Evolutionary conservation across 92 coral and sea anemone genomes (phyloP).

Genomic region (Metridium senile): DNA sequence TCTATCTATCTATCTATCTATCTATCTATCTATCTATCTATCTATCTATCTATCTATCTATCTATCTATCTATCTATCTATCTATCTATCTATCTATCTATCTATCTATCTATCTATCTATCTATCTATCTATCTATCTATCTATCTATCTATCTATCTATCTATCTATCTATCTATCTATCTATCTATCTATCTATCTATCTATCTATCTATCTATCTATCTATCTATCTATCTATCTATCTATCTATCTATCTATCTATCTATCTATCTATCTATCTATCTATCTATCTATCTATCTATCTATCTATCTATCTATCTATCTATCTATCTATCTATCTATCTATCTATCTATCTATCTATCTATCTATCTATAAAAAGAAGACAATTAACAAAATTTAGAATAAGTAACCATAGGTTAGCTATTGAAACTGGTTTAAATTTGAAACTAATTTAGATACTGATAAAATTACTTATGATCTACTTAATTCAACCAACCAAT

Average conservation of each 20-base stretch:
- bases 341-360: slow-evolving; percentile 29
- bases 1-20: slow-evolving; percentile 11
- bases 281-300: slow-evolving; percentile 42
- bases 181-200: slow-evolving; percentile 11
- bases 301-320: slow-evolving; percentile 42
- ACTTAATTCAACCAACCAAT: too few relatives aligned
- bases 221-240: slow-evolving; percentile 11
- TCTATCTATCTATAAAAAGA: slow-evolving; percentile 26
- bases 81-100: neutral
- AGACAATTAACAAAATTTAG: too few relatives aligned
- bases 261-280: slow-evolving; percentile 36
- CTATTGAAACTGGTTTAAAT: too few relatives aligned
- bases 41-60: slow-evolving; percentile 11
- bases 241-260: slow-evolving; percentile 11
- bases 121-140: slow-evolving; percentile 11
- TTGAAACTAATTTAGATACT: too few relatives aligned
- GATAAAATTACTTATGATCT: too few relatives aligned
- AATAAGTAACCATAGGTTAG: too few relatives aligned
- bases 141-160: slow-evolving; percentile 11
- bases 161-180: slow-evolving; percentile 11
- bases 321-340: slow-evolving; percentile 42
- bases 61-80: slow-evolving; percentile 7
- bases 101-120: slow-evolving; percentile 7
- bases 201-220: slow-evolving; percentile 11
- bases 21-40: slow-evolving; percentile 11